Evolutionary conservation across 2,888 invertebrate genomes (phyloP).

Genomic region (Athalia cordata): DNA sequence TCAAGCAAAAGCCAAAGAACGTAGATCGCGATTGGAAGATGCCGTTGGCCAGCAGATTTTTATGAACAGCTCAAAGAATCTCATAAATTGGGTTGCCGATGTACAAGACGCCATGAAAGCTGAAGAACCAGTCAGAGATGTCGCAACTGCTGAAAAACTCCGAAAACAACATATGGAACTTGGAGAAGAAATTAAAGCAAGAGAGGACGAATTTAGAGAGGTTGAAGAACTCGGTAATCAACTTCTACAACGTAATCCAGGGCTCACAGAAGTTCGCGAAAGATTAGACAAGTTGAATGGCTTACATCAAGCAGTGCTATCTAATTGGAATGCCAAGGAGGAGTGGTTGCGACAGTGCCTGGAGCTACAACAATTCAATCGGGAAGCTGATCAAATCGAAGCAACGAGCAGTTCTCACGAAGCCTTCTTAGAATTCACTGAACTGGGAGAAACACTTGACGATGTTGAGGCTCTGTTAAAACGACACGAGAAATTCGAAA

Average conservation of each 20-base stretch:
- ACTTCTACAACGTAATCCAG: constrained; percentile 83
- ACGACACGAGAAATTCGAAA: constrained; percentile 95
- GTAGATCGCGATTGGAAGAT: constrained; percentile 90
- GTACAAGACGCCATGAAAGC: constrained; percentile 87
- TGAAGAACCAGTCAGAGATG: constrained; percentile 89
- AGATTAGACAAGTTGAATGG: constrained; percentile 83
- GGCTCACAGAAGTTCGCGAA: constrained; percentile 85
- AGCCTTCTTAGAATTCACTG: constrained; percentile 91
- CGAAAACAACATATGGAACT: constrained; percentile 94
- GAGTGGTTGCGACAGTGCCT: constrained; percentile 90
- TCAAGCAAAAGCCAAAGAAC: constrained; percentile 87
- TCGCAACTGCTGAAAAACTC: constrained; percentile 93
- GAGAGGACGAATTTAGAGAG: constrained; percentile 91
- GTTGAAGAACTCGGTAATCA: constrained; percentile 87
- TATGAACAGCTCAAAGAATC: constrained; percentile 87
- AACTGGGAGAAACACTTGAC: constrained; percentile 91
- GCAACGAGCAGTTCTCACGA: constrained; percentile 95
- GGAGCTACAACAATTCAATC: constrained; percentile 93
- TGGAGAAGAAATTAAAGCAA: constrained; percentile 91
- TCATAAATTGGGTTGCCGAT: constrained; percentile 88
- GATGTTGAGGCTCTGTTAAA: constrained; percentile 94
- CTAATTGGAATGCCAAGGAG: constrained; percentile 88
- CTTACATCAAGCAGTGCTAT: constrained; percentile 84
- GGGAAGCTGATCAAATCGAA: constrained; percentile 98
- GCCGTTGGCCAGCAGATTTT: constrained; percentile 97